phyloP scores from a whole-genome alignment of 2,888 invertebrate genomes.

The Dione vanillae region DNA sequence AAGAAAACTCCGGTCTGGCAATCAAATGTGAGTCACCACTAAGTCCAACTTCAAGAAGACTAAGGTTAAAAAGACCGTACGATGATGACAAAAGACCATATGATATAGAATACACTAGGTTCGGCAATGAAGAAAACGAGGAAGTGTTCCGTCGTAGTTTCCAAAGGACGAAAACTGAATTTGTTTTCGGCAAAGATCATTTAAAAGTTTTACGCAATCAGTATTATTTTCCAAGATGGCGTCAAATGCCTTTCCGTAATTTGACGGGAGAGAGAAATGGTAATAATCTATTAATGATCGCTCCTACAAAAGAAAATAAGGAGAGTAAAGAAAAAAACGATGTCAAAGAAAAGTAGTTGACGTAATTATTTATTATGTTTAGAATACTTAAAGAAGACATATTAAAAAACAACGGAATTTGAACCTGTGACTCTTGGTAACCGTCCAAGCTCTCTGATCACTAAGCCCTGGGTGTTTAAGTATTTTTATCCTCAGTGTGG shows the following conservation, averaged over 20 bases:
- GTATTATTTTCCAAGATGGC: conserved; percentile 73
- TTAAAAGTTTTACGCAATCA: conserved; percentile 69
- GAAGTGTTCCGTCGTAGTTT: conserved; percentile 55
- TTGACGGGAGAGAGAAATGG: conserved; percentile 84
- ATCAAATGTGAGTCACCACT: conserved; percentile 83
- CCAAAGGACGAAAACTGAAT: conserved; percentile 62
- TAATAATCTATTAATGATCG: conserved; percentile 88
- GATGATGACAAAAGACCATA: conserved; percentile 67
- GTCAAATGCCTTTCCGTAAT: conserved; percentile 76
- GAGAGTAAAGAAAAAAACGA: conserved; percentile 54
- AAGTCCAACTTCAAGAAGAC: conserved; percentile 67
- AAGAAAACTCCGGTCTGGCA: conserved; percentile 74
- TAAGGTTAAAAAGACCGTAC: conserved; percentile 68
- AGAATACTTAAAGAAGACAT: background rate
- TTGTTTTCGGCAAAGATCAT: conserved; percentile 71
- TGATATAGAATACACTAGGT: conserved; percentile 60
- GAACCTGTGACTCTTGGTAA: too few relatives aligned
- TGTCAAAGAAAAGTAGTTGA: conserved; percentile 45
- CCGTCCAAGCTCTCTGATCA: too few relatives aligned
- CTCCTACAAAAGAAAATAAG: conserved; percentile 74
- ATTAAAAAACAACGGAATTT: too few relatives aligned
- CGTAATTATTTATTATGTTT: background rate
- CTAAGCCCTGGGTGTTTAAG: too few relatives aligned
- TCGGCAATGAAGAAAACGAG: conserved; percentile 76
- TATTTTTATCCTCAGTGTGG: too few relatives aligned